Base-by-base conservation (phyloP, 2,888 invertebrate genomes). In the Homarus gammarus region DNA sequence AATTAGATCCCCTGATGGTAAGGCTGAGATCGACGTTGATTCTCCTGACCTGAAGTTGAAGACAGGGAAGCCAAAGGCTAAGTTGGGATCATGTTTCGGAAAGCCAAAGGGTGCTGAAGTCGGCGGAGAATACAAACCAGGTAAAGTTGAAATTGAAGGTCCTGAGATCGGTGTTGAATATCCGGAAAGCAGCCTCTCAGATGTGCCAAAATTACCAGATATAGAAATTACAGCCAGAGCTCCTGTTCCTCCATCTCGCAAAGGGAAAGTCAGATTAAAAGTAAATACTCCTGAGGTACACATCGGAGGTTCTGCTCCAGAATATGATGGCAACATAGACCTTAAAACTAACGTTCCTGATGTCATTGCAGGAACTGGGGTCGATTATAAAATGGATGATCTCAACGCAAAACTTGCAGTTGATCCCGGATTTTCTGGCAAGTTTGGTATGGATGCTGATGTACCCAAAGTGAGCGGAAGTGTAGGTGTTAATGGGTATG, bases 21-120 rank as follows among this genome's bases (percentile, higher is more conserved):
- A 51, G 33, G 87, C 56, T 82, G 83, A 83, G 15, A n/a, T 88
- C 15, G 61, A 44, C 8, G 1, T 82, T n/a, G 82, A 73, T 22
- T 15, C 44, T 12, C 87, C 82, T 33, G 87, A 88, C 36, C 40
- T 73, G 12, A 70, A 87, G 36, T n/a, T 56, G 2, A 88, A 88
- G 51, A 73, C 40, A 18, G 44, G 22, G 27, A 84, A 84, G 56
- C 70, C 84, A 49, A 89, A 89, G 27, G 31, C 70, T 38, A 89
- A 89, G 31, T 40, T 89, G 10, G 83, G 84, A 31, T 89, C 88
- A 36, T 89, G 88, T 36, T 89, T 89, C 40, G 78, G 88, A 1
- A 89, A 89, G 36, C 78, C 84, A 5, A 84, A 89, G 18, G 49
- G 31, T 51, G 40, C 68, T n/a, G 64, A 84, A 12, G 27, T 56